phyloP scores from a whole-genome alignment of 1,140 invertebrate genomes.

The Solen grandis region DNA sequence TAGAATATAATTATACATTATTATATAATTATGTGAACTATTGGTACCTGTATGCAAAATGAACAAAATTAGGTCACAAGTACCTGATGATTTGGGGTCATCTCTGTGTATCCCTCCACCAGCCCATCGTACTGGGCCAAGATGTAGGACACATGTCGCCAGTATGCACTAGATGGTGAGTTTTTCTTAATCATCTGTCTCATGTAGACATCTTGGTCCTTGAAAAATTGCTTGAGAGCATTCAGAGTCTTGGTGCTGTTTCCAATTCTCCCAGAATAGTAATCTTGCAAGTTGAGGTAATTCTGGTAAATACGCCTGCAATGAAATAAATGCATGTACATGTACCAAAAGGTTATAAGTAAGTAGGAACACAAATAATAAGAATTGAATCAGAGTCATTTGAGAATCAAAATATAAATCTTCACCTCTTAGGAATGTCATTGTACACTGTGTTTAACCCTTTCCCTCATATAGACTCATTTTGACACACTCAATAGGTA shows the following conservation, averaged over 20 bases:
- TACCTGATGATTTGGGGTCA: conserved; percentile 52
- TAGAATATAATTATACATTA: no score
- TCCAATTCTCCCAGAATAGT: conserved; percentile 51
- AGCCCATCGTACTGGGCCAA: conserved; percentile 73
- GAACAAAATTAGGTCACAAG: no score
- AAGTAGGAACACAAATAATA: no score
- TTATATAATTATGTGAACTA: no score
- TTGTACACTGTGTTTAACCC: no score
- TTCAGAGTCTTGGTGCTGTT: conserved; percentile 23
- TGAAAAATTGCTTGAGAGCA: conserved; percentile 62
- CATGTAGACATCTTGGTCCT: conserved; percentile 68
- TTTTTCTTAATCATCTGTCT: conserved; percentile 64
- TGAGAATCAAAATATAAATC: no score
- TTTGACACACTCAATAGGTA: no score
- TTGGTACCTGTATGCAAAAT: no score
- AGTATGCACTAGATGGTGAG: conserved; percentile 61
- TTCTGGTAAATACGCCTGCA: conserved; percentile 74
- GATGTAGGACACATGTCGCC: conserved; percentile 72
- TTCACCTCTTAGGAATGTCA: no score
- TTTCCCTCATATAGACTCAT: no score
- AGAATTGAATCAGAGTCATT: no score
- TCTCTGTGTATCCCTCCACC: conserved; percentile 67
- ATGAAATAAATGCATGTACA: conserved; percentile 49
- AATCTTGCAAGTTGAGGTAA: conserved; percentile 67
- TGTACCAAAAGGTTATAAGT: no score